These are phyloP conservation scores for Acleris emargana DNA, from an alignment of 2,888 invertebrate species.

Conservation along the genomic window DNA sequence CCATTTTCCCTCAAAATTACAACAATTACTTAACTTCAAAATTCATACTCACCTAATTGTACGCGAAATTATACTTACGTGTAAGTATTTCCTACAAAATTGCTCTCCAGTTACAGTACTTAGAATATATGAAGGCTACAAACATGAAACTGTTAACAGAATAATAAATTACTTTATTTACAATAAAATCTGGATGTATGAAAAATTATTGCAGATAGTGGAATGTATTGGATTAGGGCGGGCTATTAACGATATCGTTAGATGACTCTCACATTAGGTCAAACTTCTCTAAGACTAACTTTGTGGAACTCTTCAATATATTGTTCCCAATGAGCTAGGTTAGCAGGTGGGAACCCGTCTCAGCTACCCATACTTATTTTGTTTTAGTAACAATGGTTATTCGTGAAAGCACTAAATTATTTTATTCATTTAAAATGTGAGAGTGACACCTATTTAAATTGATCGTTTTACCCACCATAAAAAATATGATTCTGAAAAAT, in stretches of 20 bases:
- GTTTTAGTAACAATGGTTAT: no score
- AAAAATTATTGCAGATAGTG: slow-evolving; percentile 73
- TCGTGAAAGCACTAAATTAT: no score
- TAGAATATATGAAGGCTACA: slow-evolving; percentile 23
- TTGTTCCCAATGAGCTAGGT: no score
- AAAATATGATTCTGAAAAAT: slow-evolving; percentile 10
- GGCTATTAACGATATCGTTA: not conserved
- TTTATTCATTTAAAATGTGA: no score
- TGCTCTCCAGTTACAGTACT: slow-evolving; percentile 52
- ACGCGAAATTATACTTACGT: slow-evolving; percentile 36
- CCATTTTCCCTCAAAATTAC: slow-evolving; percentile 12
- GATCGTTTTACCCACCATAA: not conserved
- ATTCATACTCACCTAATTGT: slow-evolving; percentile 21
- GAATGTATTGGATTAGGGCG: slow-evolving; percentile 59
- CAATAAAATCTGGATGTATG: slow-evolving; percentile 50
- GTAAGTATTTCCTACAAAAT: slow-evolving; percentile 50
- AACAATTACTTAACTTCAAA: slow-evolving; percentile 11
- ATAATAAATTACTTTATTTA: slow-evolving; percentile 48
- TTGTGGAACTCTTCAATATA: no score
- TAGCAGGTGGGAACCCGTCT: no score
- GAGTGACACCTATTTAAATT: no score
- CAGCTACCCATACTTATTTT: no score
- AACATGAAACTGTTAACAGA: slow-evolving; percentile 46
- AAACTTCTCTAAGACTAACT: not conserved
- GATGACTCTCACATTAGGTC: not conserved